phyloP scores from a whole-genome alignment of 2,113 vertebrate species.

The Pseudopodoces humilis region DNA sequence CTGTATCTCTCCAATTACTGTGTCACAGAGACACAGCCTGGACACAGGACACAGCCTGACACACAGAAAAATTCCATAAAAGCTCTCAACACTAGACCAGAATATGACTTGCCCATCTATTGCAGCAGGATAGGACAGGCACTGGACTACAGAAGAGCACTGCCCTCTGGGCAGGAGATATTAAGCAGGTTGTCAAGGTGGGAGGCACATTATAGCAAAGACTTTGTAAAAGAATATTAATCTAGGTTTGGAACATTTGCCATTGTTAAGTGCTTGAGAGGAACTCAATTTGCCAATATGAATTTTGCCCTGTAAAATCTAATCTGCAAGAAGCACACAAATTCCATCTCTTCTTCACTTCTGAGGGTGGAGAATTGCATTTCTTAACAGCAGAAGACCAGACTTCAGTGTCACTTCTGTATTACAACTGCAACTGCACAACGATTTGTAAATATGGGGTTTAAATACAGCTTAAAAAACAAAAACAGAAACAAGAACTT shows the following conservation, averaged over 20 bases:
- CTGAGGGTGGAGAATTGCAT: accelerated
- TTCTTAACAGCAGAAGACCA: background rate
- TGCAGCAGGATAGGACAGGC: background rate
- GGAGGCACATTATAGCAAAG: background rate
- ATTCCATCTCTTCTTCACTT: background rate
- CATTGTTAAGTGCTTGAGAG: background rate
- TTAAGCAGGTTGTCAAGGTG: background rate
- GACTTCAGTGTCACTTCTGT: background rate
- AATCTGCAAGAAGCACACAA: background rate
- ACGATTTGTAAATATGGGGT: background rate
- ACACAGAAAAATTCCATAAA: background rate
- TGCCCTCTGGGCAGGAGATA: background rate
- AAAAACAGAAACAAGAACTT: background rate
- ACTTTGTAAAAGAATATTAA: background rate
- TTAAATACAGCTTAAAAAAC: background rate
- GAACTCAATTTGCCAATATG: background rate
- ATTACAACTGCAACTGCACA: background rate
- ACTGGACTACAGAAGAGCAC: background rate
- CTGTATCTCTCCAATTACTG: background rate
- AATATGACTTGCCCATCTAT: accelerated
- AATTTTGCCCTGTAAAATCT: background rate
- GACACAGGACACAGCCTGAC: background rate
- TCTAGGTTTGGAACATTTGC: background rate
- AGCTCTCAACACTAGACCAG: background rate
- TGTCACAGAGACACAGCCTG: background rate